Evolutionary conservation across 1,140 invertebrate genomes (phyloP).

Genomic region (Oedothorax gibbosus): DNA sequence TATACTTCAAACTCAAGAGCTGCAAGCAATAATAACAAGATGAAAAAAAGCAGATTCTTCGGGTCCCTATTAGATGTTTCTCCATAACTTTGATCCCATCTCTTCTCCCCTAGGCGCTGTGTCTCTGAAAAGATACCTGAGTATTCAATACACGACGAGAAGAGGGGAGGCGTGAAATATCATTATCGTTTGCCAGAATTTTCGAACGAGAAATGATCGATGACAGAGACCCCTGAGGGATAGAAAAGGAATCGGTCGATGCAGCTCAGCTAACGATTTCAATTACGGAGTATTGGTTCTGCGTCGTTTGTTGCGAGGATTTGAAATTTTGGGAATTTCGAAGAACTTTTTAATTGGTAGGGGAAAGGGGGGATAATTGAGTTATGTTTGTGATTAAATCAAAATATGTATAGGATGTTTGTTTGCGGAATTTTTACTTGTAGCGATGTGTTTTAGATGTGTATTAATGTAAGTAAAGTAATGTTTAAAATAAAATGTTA

Average conservation of each 20-base stretch:
- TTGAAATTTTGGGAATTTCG: not conserved
- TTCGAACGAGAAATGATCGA: constrained; percentile 44
- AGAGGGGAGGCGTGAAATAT: constrained; percentile 24
- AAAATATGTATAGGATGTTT: not conserved
- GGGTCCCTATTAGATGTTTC: not conserved
- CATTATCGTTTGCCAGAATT: constrained; percentile 46
- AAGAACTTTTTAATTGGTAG: constrained; percentile 20
- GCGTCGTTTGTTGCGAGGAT: not conserved
- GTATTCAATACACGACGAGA: not conserved
- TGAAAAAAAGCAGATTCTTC: no score
- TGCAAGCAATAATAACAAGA: no score
- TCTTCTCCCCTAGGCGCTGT: not conserved
- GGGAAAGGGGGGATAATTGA: not conserved
- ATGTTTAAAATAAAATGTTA: no score
- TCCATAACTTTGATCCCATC: constrained; percentile 13
- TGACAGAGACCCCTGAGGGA: constrained; percentile 4
- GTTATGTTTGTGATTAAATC: not conserved
- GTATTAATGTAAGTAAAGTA: no score
- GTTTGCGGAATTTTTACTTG: no score
- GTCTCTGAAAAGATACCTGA: constrained; percentile 26
- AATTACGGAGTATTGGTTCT: constrained; percentile 16
- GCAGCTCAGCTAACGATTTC: constrained; percentile 34
- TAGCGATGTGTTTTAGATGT: no score
- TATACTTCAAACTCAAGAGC: no score
- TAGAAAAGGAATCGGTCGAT: constrained; percentile 27